phyloP scores from a whole-genome alignment of 2,888 invertebrate species.

The Luperina testacea region DNA sequence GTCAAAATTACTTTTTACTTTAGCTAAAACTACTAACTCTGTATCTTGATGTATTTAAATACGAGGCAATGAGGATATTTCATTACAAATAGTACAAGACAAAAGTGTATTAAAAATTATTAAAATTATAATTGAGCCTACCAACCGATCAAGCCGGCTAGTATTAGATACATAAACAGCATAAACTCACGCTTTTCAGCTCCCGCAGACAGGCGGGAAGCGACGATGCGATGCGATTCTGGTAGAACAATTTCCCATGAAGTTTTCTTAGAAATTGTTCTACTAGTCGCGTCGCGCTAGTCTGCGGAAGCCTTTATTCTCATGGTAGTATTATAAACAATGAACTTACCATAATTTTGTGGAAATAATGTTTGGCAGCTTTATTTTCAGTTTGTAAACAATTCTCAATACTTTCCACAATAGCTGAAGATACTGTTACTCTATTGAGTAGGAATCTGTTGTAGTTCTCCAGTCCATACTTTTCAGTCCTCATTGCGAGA shows the following conservation, averaged over 20 bases:
- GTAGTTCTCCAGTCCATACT: conserved; percentile 89
- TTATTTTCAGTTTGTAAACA: conserved; percentile 78
- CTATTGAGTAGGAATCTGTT: conserved; percentile 94
- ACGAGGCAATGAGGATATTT: neutral
- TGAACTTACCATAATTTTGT: conserved; percentile 82
- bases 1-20: neutral
- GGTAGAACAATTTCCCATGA: neutral
- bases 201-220: neutral
- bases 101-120: neutral
- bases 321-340: neutral
- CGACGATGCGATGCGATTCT: neutral
- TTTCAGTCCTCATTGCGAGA: conserved; percentile 45
- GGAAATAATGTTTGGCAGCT: conserved; percentile 78
- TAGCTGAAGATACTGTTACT: conserved; percentile 67
- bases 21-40: neutral
- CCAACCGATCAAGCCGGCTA: neutral
- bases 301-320: neutral
- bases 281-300: neutral
- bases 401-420: conserved; percentile 79
- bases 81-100: neutral
- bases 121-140: neutral
- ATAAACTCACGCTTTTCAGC: no score
- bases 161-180: neutral
- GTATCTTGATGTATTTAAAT: neutral
- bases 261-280: neutral